phyloP scores from a whole-genome alignment of 1,140 invertebrate genomes.

The Papilio aristodemus region DNA sequence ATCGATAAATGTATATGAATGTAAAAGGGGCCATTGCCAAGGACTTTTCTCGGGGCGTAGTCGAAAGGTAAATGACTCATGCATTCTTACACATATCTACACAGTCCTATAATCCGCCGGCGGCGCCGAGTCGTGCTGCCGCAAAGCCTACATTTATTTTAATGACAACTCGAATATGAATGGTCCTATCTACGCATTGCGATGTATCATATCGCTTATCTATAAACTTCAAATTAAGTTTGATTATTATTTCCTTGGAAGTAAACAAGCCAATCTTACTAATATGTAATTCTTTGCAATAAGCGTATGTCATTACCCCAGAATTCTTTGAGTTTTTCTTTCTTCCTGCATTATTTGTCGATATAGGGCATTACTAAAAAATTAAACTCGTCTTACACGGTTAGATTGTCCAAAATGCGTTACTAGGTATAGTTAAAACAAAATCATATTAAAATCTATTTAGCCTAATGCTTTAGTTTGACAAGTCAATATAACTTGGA shows the following conservation, averaged over 20 bases:
- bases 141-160: constrained; percentile 21
- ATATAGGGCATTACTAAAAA: not conserved
- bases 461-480: not conserved
- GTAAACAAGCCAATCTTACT: not conserved
- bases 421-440: not conserved
- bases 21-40: constrained; percentile 72
- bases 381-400: not conserved
- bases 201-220: not conserved
- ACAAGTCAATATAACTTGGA: too few species aligned
- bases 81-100: constrained; percentile 42
- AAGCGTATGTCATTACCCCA: not conserved
- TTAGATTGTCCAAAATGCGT: not conserved
- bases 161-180: constrained; percentile 26
- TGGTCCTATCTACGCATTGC: not conserved
- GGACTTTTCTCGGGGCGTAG: constrained; percentile 60
- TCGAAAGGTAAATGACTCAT: constrained; percentile 67
- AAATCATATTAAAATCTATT: not conserved
- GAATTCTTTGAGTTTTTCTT: not conserved
- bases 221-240: not conserved
- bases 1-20: constrained; percentile 68
- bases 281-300: not conserved
- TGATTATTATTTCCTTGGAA: not conserved
- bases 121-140: constrained; percentile 37
- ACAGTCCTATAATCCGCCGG: constrained; percentile 46
- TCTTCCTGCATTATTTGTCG: not conserved